Base-by-base conservation (phyloP, 2,113 vertebrate species). In the Fukomys damarensis region DNA sequence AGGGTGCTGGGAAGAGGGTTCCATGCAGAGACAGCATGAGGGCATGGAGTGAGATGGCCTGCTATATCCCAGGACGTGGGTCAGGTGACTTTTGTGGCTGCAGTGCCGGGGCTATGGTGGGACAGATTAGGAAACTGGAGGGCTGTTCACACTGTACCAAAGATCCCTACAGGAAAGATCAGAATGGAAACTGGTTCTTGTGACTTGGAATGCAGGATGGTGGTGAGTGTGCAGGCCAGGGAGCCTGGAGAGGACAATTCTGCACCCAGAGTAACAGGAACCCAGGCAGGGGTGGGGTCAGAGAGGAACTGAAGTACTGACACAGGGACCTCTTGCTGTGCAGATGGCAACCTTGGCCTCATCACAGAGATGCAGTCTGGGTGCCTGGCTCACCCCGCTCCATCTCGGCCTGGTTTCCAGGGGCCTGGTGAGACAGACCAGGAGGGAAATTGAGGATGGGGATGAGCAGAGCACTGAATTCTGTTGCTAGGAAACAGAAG, bases 401-500 rank as follows among this genome's bases (percentile, higher is more conserved):
- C 14, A 4, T 38, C 74, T 28, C 3, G 3, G 56, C 91, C 74
- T 65, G 4, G 4, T 41, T 52, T 86, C 72, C 2, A 11, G 61
- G 86, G 59, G n/a, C 30, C 83, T 22, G 38, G 80, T 2, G 72
- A 49, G 87, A 54, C 56, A 82, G 54, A 49, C 80, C 30, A 2
- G 20, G 19, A n/a, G 38, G 79, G 91, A 82, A n/a, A n/a, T 43
- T 32, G 72, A 72, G 94, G 91, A n/a, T 14, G n/a, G 70, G 89
- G 63, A 70, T 46, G 77, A 93, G 79, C 72, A 3, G 41, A 79
- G 82, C 0, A 0, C 96, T 20, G 91, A 49, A 19, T 70, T 17
- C 89, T 58, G 97, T 98, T 97, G 97, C 97, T 97, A 96, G 96
- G 97, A 80, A 10, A 97, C 97, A 22, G 95, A 32, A 96, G 91